These are phyloP conservation scores for Steromphala cineraria DNA, from an alignment of 2,888 invertebrate genomes.

Conservation along the genomic window DNA sequence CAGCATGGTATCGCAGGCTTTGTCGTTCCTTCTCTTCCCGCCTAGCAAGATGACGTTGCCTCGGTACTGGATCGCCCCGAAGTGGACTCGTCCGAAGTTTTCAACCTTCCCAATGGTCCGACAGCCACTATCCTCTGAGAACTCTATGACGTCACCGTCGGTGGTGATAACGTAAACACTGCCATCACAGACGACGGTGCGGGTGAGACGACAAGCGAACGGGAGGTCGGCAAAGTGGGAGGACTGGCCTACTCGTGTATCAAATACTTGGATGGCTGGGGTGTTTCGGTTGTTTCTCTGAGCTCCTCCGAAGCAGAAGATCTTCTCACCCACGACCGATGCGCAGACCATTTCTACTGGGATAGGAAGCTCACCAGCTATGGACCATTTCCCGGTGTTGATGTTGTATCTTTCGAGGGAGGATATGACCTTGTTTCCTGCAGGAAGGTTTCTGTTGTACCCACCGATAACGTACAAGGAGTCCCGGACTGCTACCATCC, in stretches of 20 bases:
- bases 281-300: conserved; percentile 59
- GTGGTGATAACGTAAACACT: conserved; percentile 55
- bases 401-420: conserved; percentile 56
- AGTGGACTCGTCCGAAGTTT: conserved; percentile 45
- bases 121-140: conserved; percentile 46
- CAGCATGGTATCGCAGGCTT: conserved; percentile 38
- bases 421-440: conserved; percentile 52
- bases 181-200: conserved; percentile 53
- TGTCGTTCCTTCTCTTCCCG: conserved; percentile 61
- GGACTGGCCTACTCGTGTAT: conserved; percentile 50
- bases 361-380: conserved; percentile 54
- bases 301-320: conserved; percentile 61
- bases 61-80: conserved; percentile 58
- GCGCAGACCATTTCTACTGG: conserved; percentile 59
- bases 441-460: conserved; percentile 56
- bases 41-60: conserved; percentile 55
- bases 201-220: conserved; percentile 57
- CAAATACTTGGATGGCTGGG: conserved; percentile 59
- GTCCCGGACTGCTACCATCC: conserved; percentile 57
- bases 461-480: conserved; percentile 62
- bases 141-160: conserved; percentile 58
- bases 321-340: conserved; percentile 57
- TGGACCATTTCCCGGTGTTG: conserved; percentile 55
- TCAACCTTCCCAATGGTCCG: conserved; percentile 41
- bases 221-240: conserved; percentile 58